phyloP scores from a whole-genome alignment of 2,113 vertebrate genomes.

The Passer domesticus region DNA sequence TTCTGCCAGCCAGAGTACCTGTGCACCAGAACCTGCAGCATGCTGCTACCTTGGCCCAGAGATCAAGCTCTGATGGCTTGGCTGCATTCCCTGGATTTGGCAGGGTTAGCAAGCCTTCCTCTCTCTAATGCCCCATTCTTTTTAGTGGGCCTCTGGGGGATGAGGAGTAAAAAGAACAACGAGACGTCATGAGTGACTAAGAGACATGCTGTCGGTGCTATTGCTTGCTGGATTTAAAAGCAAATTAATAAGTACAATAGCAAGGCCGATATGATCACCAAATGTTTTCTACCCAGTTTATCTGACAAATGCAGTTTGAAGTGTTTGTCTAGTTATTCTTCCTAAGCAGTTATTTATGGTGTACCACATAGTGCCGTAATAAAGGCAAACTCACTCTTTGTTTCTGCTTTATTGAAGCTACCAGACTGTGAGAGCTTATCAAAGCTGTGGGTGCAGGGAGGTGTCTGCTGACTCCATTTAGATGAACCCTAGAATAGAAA shows the following conservation, averaged over 20 bases:
- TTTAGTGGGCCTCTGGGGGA: not conserved
- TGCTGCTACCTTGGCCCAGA: accelerated
- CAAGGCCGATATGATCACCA: not conserved
- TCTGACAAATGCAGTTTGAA: constrained; percentile 28
- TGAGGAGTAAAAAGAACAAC: not conserved
- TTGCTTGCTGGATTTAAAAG: constrained; percentile 3
- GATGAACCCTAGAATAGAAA: not conserved
- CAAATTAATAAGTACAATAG: constrained; percentile 13
- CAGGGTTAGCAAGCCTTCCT: not conserved
- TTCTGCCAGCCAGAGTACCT: not conserved
- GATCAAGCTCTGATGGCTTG: not conserved
- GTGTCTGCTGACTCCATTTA: not conserved
- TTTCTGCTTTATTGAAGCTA: not conserved
- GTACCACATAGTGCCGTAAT: not conserved
- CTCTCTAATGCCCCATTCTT: not conserved
- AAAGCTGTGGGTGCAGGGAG: not conserved
- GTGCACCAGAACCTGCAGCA: accelerated
- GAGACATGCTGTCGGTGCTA: not conserved
- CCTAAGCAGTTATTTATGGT: not conserved
- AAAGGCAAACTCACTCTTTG: not conserved
- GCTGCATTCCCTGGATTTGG: not conserved
- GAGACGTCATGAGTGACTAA: not conserved
- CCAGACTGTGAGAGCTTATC: not conserved
- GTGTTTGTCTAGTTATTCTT: constrained; percentile 9
- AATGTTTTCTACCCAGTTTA: not conserved